Conservation (phyloP, 2,797 vertebrate genomes). For the Sciurus carolinensis region DNA sequence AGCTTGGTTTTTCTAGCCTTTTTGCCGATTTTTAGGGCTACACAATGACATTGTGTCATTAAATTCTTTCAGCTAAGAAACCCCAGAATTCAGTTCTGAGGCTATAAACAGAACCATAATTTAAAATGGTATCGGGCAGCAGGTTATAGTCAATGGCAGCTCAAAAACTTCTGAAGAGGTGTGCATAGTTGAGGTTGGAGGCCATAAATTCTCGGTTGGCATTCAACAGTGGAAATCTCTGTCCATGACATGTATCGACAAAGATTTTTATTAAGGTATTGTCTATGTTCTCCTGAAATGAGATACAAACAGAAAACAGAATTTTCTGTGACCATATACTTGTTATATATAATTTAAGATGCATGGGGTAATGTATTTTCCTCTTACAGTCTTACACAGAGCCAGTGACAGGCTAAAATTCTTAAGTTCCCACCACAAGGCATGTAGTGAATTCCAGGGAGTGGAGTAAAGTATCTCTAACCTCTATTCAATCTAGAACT, state of each 20-base stretch:
- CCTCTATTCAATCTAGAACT: neutral
- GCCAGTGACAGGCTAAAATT: neutral
- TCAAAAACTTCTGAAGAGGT: neutral
- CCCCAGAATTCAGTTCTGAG: neutral
- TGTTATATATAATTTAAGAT: neutral
- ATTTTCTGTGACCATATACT: neutral
- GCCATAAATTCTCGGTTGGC: neutral
- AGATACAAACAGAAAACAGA: neutral
- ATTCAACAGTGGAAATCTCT: neutral
- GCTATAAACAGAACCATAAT: neutral
- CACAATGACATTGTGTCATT: neutral
- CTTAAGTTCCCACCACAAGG: neutral
- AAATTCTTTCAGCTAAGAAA: neutral
- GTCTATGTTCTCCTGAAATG: neutral
- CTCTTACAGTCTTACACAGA: neutral
- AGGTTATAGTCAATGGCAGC: neutral
- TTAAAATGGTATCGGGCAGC: neutral
- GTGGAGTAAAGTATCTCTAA: neutral
- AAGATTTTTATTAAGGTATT: neutral
- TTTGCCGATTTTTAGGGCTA: neutral
- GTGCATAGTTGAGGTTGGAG: neutral
- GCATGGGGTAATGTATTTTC: neutral
- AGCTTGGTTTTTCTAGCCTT: neutral
- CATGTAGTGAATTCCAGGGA: neutral
- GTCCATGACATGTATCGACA: neutral